Evolutionary conservation across 2,797 vertebrate genomes (phyloP), one percentile per base, ranked within the genome.

Genomic region (Catostomus latipinnis): DNA sequence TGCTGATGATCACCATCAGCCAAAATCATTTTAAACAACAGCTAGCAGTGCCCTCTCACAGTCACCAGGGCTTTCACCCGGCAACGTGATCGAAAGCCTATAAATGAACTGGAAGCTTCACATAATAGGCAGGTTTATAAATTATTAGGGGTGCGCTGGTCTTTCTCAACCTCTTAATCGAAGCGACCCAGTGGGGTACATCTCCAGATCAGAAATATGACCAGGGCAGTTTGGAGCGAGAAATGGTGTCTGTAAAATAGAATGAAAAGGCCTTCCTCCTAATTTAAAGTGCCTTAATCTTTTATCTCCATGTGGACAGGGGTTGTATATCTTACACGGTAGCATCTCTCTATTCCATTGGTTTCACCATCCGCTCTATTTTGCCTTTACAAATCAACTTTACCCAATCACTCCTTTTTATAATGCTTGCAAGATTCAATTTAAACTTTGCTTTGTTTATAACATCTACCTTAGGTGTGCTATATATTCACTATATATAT

Each of bases 281-380:
- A n/a, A 52, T 81, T 65, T 71, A 52, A 74, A 50, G 34, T 50
- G 22, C 18, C 34, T 16, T n/a, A 60, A 71, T 71, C 34, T 34
- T 34, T 34, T 34, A 34, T 34, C 34, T 34, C 60, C 8, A 6
- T 5, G 1, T 76, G 57, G 34, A 76, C 16, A 10, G 18, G 11
- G 58, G 34, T 43, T 78, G 50, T 71, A 71, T 78, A 71, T 87
- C 86, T 83, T 77, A 50, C 77, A 62, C 79, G 83, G 65, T 81
- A 76, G 69, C 67, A 65, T 74, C 13, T 78, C 81, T 84, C 81
- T 81, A 86, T 85, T 16, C n/a, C 45, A 58, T 34, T 34, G 34
- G 34, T 4, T 34, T 34, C 34, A 34, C 34, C 34, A 12, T 50
- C n/a, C 7, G 5, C 7, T 49, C 12, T 11, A 60, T 16, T 70